Conservation (phyloP, 2,888 invertebrate species). For the Cordylochernes scorpioides region DNA sequence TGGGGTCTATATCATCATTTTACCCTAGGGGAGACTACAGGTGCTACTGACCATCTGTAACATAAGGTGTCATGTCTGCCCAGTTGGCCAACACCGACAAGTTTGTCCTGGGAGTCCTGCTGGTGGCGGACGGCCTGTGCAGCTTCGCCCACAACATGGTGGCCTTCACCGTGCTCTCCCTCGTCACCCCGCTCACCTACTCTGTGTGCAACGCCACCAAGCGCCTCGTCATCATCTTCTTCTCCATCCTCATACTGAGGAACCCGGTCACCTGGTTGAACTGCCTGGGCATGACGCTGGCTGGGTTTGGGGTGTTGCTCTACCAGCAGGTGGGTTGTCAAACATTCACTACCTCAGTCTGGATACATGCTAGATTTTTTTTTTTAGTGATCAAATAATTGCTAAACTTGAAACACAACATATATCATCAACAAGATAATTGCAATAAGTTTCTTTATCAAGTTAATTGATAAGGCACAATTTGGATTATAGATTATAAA, state of each 20-base stretch:
- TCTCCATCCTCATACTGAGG: slow-evolving; percentile 54
- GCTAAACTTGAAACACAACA: too few relatives aligned
- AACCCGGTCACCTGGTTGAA: slow-evolving; percentile 73
- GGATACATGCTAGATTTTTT: too few relatives aligned
- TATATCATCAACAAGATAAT: too few relatives aligned
- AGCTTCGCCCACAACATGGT: slow-evolving; percentile 85
- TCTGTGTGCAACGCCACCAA: slow-evolving; percentile 87
- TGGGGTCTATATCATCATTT: too few relatives aligned
- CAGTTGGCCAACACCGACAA: slow-evolving; percentile 10
- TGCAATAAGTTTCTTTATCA: too few relatives aligned
- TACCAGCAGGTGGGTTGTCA: slow-evolving; percentile 56
- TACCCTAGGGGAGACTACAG: too few relatives aligned
- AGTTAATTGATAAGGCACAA: too few relatives aligned
- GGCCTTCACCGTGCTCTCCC: slow-evolving; percentile 68
- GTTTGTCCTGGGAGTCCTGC: slow-evolving; percentile 23
- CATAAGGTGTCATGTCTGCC: slow-evolving; percentile 2
- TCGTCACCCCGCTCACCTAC: slow-evolving; percentile 73
- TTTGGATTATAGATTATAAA: too few relatives aligned
- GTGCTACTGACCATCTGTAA: too few relatives aligned
- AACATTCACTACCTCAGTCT: too few relatives aligned
- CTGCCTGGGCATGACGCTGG: slow-evolving; percentile 63
- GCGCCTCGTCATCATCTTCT: slow-evolving; percentile 59
- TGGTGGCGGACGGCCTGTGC: slow-evolving; percentile 51
- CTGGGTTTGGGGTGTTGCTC: slow-evolving; percentile 59
- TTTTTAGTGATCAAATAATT: too few relatives aligned